Conservation (phyloP, 2,888 invertebrate genomes). For the Xylophagus ater region DNA sequence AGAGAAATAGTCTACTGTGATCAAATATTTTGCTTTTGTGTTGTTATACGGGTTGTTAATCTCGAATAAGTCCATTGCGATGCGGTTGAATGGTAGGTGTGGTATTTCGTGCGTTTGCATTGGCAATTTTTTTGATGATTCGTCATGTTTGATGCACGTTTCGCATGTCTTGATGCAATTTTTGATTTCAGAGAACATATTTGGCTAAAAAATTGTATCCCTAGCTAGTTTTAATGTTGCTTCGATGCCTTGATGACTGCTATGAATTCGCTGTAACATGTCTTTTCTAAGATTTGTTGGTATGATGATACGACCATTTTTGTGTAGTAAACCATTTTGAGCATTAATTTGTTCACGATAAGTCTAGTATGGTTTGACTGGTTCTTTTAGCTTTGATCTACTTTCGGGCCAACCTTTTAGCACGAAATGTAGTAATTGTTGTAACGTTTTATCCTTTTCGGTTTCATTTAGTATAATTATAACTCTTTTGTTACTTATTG, state of each 20-base stretch:
- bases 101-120: background rate
- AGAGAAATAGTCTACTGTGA: background rate
- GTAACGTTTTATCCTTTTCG: too few species aligned
- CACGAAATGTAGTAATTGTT: slow-evolving; percentile 1
- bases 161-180: background rate
- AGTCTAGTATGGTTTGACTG: background rate
- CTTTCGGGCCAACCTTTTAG: slow-evolving; percentile 5
- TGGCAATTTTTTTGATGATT: background rate
- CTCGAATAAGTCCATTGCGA: background rate
- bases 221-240: slow-evolving; percentile 4
- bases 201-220: slow-evolving; percentile 10
- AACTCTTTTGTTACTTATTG: too few species aligned
- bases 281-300: background rate
- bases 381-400: background rate
- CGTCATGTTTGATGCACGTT: background rate
- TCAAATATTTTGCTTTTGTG: background rate
- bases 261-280: slow-evolving; percentile 6
- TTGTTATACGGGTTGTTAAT: background rate
- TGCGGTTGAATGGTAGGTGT: background rate
- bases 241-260: slow-evolving; percentile 8
- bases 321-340: background rate
- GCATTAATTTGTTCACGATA: background rate
- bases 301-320: background rate
- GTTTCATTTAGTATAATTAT: too few species aligned
- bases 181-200: slow-evolving; percentile 5